Evolutionary conservation across 2,113 vertebrate genomes (phyloP).

Genomic region (Elaphurus davidianus): DNA sequence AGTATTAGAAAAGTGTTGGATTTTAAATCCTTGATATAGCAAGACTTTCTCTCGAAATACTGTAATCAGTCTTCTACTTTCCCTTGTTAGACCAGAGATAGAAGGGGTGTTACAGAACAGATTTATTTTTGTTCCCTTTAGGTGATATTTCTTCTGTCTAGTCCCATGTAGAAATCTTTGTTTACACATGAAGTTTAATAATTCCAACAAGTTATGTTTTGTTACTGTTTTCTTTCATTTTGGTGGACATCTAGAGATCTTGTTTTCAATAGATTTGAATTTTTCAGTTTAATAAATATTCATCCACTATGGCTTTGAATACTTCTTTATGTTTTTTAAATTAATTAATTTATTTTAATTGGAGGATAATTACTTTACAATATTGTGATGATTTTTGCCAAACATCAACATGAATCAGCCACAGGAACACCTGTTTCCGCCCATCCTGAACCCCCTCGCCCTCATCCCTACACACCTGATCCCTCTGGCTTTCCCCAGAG

Average conservation of each 20-base stretch:
- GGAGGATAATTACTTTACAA: background rate
- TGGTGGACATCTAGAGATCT: background rate
- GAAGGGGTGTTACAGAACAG: background rate
- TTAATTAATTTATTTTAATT: background rate
- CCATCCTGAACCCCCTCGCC: background rate
- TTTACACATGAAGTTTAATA: background rate
- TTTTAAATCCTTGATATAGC: background rate
- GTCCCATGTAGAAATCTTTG: background rate
- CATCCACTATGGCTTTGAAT: background rate
- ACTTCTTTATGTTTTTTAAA: background rate
- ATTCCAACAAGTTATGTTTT: background rate
- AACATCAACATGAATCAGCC: background rate
- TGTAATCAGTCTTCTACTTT: background rate
- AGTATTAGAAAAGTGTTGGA: background rate
- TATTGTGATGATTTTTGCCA: background rate
- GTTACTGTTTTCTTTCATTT: background rate
- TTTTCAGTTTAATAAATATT: background rate
- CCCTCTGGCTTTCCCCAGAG: background rate
- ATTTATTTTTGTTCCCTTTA: background rate
- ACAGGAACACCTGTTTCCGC: accelerated
- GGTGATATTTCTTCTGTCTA: background rate
- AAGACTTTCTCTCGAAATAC: background rate
- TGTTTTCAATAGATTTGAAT: background rate
- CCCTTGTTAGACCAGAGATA: background rate
- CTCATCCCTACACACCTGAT: background rate